Conservation (phyloP, 1,140 invertebrate species). For the Brachionus plicatilis region DNA sequence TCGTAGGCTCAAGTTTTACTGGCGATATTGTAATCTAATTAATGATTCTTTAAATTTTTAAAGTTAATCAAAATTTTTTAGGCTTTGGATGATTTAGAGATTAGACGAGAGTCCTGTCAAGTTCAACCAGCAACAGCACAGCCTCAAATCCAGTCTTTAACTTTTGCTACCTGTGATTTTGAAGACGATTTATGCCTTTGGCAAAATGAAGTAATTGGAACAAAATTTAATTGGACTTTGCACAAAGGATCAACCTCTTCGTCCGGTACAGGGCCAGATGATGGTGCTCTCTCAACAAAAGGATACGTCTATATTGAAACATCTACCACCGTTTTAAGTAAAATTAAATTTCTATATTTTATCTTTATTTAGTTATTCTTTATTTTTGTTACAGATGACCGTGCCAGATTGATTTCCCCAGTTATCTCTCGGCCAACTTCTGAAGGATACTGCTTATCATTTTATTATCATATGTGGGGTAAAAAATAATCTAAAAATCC, state of each 20-base stretch:
- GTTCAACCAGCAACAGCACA: not conserved
- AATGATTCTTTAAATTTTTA: not conserved
- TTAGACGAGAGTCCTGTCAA: slow-evolving; percentile 7
- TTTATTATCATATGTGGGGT: slow-evolving; percentile 45
- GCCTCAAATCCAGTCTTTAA: not conserved
- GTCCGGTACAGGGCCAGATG: not conserved
- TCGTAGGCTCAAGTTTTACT: slow-evolving; percentile 63
- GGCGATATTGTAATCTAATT: slow-evolving; percentile 62
- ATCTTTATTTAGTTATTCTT: not conserved
- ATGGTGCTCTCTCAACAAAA: slow-evolving; percentile 36
- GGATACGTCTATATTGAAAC: slow-evolving; percentile 46
- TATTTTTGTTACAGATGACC: not conserved
- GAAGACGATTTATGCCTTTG: slow-evolving; percentile 51
- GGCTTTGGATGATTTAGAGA: slow-evolving; percentile 30
- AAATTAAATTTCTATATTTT: not conserved
- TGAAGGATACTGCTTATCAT: slow-evolving; percentile 38
- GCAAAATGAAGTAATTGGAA: slow-evolving; percentile 5
- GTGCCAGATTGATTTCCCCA: not conserved
- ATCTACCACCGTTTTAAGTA: slow-evolving; percentile 39
- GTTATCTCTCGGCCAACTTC: not conserved
- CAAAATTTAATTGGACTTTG: slow-evolving; percentile 37
- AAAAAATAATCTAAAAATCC: not conserved
- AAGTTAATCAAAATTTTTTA: not conserved
- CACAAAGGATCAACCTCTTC: not conserved
- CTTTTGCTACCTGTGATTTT: slow-evolving; percentile 61